phyloP scores from a whole-genome alignment of 2,113 vertebrate genomes.

The Catharus fuscescens region DNA sequence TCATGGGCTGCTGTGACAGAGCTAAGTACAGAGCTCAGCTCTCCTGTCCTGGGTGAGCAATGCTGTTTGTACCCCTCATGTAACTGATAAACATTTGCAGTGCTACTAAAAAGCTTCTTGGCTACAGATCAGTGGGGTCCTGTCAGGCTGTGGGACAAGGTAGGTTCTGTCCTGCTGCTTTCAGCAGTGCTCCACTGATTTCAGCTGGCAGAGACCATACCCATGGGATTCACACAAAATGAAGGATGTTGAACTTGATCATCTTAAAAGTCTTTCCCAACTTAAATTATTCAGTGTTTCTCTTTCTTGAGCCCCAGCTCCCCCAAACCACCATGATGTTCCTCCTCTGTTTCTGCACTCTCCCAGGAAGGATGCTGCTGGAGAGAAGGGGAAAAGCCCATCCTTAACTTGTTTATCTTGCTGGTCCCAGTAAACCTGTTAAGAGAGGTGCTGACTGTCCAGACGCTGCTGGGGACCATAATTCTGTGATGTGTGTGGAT shows the following conservation, averaged over 20 bases:
- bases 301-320: not conserved
- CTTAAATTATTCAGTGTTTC: not conserved
- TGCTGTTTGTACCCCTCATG: not conserved
- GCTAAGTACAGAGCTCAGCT: rapidly evolving
- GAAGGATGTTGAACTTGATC: not conserved
- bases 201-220: not conserved
- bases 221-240: not conserved
- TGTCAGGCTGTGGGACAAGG: not conserved
- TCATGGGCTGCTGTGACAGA: not conserved
- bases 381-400: not conserved
- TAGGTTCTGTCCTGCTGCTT: not conserved
- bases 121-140: not conserved
- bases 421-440: not conserved
- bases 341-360: not conserved
- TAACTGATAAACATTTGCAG: not conserved
- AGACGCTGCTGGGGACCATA: not conserved
- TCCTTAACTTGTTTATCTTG: not conserved
- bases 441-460: not conserved
- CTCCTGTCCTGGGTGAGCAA: not conserved
- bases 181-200: not conserved
- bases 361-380: not conserved
- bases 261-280: not conserved
- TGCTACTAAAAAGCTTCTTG: not conserved
- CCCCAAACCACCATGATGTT: rapidly evolving
- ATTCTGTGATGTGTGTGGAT: rapidly evolving